Evolutionary conservation across 2,113 vertebrate species (phyloP).

Genomic region (Calyptommatus sinebrachiatus): DNA sequence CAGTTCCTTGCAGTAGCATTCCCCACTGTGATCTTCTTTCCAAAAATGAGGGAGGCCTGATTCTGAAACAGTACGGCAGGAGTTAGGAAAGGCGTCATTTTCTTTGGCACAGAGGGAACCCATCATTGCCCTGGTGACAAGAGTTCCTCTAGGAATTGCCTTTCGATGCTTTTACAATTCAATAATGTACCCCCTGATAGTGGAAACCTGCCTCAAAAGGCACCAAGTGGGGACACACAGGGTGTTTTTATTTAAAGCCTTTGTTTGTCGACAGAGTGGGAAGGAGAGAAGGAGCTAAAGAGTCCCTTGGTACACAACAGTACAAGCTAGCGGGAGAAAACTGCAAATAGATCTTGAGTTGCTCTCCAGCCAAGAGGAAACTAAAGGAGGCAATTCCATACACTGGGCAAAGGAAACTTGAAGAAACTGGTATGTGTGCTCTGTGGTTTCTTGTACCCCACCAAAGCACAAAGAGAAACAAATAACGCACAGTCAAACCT

Average conservation of each 20-base stretch:
- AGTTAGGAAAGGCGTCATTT: neutral
- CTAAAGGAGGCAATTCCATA: neutral
- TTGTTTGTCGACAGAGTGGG: neutral
- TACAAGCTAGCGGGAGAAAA: neutral
- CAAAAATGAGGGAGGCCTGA: neutral
- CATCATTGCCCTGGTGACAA: neutral
- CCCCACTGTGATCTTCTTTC: slow-evolving; percentile 27
- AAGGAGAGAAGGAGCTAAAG: neutral
- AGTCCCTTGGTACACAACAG: neutral
- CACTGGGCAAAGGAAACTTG: neutral
- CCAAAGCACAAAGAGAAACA: neutral
- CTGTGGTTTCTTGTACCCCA: neutral
- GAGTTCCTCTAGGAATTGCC: neutral
- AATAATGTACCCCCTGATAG: neutral
- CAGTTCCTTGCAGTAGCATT: slow-evolving; percentile 33
- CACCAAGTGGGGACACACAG: neutral
- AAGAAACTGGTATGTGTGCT: rapidly evolving
- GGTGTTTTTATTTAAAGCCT: neutral
- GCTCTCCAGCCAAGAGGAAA: neutral
- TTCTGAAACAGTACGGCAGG: neutral
- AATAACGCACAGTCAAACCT: too few species aligned
- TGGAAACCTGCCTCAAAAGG: neutral
- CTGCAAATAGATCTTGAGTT: neutral
- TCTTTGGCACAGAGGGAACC: neutral
- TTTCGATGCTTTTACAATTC: neutral